A percentile compares a stretch with the other conserved stretches of the same genome.
Conservation (phyloP, 2,797 vertebrate species). For the Erpetoichthys calabaricus region DNA sequence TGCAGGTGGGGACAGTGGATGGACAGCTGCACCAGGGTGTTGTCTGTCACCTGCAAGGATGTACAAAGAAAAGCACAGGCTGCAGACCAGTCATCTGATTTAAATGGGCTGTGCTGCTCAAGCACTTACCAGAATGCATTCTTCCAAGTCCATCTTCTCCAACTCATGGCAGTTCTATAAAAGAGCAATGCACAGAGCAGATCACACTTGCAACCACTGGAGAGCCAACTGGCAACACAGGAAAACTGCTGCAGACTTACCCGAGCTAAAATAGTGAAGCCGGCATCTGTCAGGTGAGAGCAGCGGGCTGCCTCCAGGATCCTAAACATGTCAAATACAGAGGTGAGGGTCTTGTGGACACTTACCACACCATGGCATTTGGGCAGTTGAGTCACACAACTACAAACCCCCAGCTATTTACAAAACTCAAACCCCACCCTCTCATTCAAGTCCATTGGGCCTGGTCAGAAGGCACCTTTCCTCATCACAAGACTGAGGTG, state of each 20-base stretch:
- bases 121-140: slow-evolving; percentile 77
- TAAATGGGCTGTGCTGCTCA: not conserved
- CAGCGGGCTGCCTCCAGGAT: slow-evolving; percentile 82
- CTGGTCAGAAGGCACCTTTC: too few relatives aligned
- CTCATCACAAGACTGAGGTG: too few relatives aligned
- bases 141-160: slow-evolving; percentile 91
- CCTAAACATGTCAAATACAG: slow-evolving; percentile 34
- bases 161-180: slow-evolving; percentile 79
- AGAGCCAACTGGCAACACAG: too few relatives aligned
- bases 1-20: slow-evolving; percentile 76
- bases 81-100: slow-evolving; percentile 2
- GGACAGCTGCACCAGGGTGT: slow-evolving; percentile 77
- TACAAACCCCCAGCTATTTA: too few relatives aligned
- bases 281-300: slow-evolving; percentile 78
- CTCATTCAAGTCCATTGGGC: too few relatives aligned
- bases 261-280: slow-evolving; percentile 76
- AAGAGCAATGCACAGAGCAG: not conserved
- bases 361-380: not conserved
- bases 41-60: slow-evolving; percentile 66
- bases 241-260: slow-evolving; percentile 37
- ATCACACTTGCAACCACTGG: too few relatives aligned
- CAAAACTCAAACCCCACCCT: too few relatives aligned
- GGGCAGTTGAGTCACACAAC: not conserved
- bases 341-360: not conserved
- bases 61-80: not conserved